phyloP scores from a whole-genome alignment of 2,113 vertebrate species.

The Boulengeromyrus knoepffleri region DNA sequence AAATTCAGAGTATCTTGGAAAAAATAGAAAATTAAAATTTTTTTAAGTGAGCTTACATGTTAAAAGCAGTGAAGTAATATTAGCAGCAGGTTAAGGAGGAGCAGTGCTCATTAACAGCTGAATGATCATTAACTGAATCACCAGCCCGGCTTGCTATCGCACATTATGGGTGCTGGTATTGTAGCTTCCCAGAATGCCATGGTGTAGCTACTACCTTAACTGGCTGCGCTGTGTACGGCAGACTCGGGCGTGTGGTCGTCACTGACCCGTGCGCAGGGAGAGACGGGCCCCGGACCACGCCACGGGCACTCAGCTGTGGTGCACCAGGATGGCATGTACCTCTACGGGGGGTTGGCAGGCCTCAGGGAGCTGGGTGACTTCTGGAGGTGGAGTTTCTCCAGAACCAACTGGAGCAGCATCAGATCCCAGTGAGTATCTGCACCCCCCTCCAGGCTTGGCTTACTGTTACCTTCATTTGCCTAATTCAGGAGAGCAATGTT shows the following conservation, averaged over 20 bases:
- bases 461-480: neutral
- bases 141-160: neutral
- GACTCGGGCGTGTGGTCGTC: slow-evolving; percentile 62
- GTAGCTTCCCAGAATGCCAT: neutral
- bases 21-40: neutral
- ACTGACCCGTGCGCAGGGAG: slow-evolving; percentile 34
- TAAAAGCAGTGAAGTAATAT: neutral
- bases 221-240: slow-evolving; percentile 36
- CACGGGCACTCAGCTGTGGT: slow-evolving; percentile 68
- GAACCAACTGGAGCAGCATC: slow-evolving; percentile 65
- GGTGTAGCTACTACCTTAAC: neutral
- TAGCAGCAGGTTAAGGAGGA: neutral
- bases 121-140: neutral
- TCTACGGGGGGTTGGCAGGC: slow-evolving; percentile 71
- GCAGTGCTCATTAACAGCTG: neutral
- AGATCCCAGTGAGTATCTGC: slow-evolving; percentile 59
- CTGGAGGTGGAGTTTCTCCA: slow-evolving; percentile 69
- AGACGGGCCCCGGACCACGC: slow-evolving; percentile 62
- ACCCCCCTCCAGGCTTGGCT: neutral
- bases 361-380: slow-evolving; percentile 76
- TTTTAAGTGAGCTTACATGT: neutral
- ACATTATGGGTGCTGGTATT: neutral
- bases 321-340: slow-evolving; percentile 66
- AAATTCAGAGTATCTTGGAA: neutral
- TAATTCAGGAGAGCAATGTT: neutral